Evolutionary conservation across 2,888 invertebrate species (phyloP), one percentile per base, ranked within the genome.

Genomic region (Metalampra italica): DNA sequence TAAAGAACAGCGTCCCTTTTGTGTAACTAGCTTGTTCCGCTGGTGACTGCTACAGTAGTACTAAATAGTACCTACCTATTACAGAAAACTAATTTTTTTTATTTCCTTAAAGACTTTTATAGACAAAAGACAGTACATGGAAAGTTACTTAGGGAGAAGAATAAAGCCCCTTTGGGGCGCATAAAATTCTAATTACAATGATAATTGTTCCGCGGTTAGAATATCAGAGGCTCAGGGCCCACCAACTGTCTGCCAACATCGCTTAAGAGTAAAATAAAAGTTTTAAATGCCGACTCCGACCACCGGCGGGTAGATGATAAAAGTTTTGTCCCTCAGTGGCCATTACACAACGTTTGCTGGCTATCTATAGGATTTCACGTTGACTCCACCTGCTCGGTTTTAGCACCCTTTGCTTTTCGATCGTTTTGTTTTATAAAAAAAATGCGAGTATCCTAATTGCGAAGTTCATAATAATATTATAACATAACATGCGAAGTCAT

Each of bases 221-320:
- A 49, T 59, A 57, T 57, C 53, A 52, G 44, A 44, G 50, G 50
- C 41, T 42, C 39, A 9, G 43, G 43, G 34, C 41, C 30, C 50
- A 49, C 45, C 43, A 60, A 60, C 59, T 50, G 53, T 51, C 51
- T 55, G 51, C 55, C 51, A 57, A 64, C 59, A 62, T 59, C 61
- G 64, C 63, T 69, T 63, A 63, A 55, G 64, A 62, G 64, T 66
- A 61, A 68, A 74, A 75, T 75, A 71, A 74, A 78, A 76, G 71
- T 75, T 75, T 68, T 56, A 66, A 69, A 64, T 60, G 61, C 57
- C 55, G 58, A 58, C 64, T 60, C 55, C 51, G 53, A 49, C 56
- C 55, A 53, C 49, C 46, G 53, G 60, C 57, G 61, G 65, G 67
- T 57, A 69, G 73, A 75, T 75, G 72, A 74, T 73, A 72, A 77